phyloP scores from a whole-genome alignment of 92 coral and sea anemone species.

The Epizoanthus ramosus region DNA sequence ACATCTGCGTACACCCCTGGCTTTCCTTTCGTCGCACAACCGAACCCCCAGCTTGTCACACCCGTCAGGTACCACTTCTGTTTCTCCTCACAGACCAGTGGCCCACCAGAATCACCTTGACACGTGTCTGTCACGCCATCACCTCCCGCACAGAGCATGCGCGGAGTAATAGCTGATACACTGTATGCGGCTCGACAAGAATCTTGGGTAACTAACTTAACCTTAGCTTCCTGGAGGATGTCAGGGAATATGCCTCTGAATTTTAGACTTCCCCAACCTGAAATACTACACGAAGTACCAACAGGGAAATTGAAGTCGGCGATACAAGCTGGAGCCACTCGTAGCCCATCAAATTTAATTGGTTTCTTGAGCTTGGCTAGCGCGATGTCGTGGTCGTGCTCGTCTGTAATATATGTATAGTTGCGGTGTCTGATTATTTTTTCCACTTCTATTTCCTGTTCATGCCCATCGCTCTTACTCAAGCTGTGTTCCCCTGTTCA shows the following conservation, averaged over 20 bases:
- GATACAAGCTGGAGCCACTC: conserved; percentile 24
- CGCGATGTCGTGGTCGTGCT: conserved; percentile 28
- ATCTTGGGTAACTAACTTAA: conserved; percentile 15
- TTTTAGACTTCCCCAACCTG: conserved; percentile 34
- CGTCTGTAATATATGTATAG: background rate
- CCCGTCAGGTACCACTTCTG: conserved; percentile 80
- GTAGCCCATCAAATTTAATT: conserved; percentile 22
- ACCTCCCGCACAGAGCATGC: conserved; percentile 61
- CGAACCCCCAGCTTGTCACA: conserved; percentile 87
- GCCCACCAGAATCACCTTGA: conserved; percentile 62
- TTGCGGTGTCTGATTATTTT: conserved; percentile 32
- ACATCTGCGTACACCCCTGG: conserved; percentile 82
- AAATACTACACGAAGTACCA: conserved; percentile 34
- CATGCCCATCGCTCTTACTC: conserved; percentile 29
- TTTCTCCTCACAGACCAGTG: conserved; percentile 45
- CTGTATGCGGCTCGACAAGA: conserved; percentile 20
- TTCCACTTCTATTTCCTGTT: conserved; percentile 30
- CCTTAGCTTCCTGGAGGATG: conserved; percentile 32
- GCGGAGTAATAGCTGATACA: conserved; percentile 42
- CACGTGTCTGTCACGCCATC: conserved; percentile 50
- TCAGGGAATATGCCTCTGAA: conserved; percentile 19
- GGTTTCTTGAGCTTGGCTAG: conserved; percentile 26
- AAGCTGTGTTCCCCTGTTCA: conserved; percentile 35
- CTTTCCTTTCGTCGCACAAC: conserved; percentile 82
- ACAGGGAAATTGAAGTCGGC: conserved; percentile 24